These are phyloP conservation scores for Adoxophyes honmai DNA, from an alignment of 1,140 invertebrate genomes.

Conservation along the genomic window DNA sequence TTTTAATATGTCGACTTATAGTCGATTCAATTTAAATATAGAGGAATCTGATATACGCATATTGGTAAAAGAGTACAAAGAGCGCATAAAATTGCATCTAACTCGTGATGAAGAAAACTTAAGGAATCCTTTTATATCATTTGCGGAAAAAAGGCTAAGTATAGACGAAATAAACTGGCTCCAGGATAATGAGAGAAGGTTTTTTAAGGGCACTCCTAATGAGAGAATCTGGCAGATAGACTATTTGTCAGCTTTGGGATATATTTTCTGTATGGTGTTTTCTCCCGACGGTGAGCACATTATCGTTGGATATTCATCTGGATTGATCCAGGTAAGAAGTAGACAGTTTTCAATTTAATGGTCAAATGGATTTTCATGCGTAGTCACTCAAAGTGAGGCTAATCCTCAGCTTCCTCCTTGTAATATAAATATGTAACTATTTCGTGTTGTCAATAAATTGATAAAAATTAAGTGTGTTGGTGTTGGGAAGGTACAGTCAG, in stretches of 20 bases:
- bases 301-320: conserved; percentile 54
- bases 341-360: no score
- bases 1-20: conserved; percentile 40
- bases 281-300: conserved; percentile 45
- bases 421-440: no score
- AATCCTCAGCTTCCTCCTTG: no score
- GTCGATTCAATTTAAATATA: conserved; percentile 45
- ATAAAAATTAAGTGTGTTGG: no score
- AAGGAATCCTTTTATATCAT: conserved; percentile 43
- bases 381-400: no score
- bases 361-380: no score
- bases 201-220: conserved; percentile 51
- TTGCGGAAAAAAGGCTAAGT: conserved; percentile 40
- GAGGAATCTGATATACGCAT: conserved; percentile 45
- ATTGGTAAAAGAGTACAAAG: conserved; percentile 49
- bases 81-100: conserved; percentile 44
- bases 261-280: conserved; percentile 50
- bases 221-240: conserved; percentile 28
- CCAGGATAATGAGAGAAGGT: conserved; percentile 49
- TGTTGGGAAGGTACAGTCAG: no score
- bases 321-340: conserved; percentile 53
- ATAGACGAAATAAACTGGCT: conserved; percentile 40
- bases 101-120: conserved; percentile 28
- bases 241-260: conserved; percentile 55
- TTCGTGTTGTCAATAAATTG: no score